Evolutionary conservation across 2,888 invertebrate genomes (phyloP), one percentile per base, ranked within the genome.

Genomic region (Corythucha ciliata): DNA sequence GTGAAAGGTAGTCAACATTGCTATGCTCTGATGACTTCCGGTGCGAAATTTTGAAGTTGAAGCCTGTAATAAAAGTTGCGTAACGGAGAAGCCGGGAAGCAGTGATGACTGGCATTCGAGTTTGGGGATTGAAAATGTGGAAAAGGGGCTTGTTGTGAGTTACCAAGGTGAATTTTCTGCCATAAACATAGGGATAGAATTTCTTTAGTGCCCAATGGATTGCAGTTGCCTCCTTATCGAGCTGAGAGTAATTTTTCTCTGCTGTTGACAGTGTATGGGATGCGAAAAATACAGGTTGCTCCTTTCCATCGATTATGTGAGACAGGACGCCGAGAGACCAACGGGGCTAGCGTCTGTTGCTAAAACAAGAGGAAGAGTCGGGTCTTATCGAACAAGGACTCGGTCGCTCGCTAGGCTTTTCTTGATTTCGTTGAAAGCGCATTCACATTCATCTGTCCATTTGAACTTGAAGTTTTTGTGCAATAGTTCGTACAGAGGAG

Each of bases 321-420:
- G 57, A 56, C 16, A 62, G 46, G 34, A 59, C 56, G 50, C 57
- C 24, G 40, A 46, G 26, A 58, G 34, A 7, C 57, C 55, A 16
- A 21, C 32, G n/a, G 54, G 52, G 41, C 53, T 48, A 10, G 58
- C 55, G 32, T 56, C 58, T 12, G 48, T 51, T 14, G 46, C 33
- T 21, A 46, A 16, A n/a, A 33, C 20, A 4, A 46, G 5, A 16
- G 18, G 8, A 18, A 55, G 37, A 3, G 56, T 26, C 36, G 48
- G 47, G 44, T 59, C 34, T 40, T 50, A 59, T 29, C 48, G 49
- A 12, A 45, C 32, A 8, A 57, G 39, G 12, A 50, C n/a, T 14
- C 40, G 7, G 6, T 39, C 40, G 21, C 40, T 39, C n/a, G 8
- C 8, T 21, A 39, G 4, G 20, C 22, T 18, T 10, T 5, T 18